Conservation (phyloP, 2,797 vertebrate species). For the Pitangus sulphuratus region DNA sequence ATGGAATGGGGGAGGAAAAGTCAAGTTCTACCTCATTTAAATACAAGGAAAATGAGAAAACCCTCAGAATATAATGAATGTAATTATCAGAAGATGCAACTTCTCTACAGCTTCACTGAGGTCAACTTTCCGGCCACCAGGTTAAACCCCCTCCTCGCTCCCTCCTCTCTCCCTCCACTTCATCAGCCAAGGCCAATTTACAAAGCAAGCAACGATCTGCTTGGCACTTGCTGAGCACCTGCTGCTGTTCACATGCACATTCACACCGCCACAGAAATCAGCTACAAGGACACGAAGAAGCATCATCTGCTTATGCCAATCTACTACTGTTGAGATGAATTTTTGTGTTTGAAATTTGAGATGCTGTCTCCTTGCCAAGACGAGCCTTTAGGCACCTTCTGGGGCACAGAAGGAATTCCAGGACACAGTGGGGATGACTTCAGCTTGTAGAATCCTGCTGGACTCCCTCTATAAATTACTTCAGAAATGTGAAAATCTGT, state of each 20-base stretch:
- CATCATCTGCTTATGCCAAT: neutral
- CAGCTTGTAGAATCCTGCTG: neutral
- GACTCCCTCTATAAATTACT: accelerated
- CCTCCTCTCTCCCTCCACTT: neutral
- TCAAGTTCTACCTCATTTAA: constrained; percentile 1
- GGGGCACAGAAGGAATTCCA: neutral
- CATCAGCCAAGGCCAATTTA: neutral
- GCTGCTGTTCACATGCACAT: neutral
- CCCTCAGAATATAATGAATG: neutral
- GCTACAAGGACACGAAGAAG: neutral
- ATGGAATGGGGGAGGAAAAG: neutral
- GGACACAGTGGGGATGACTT: neutral
- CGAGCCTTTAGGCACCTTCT: neutral
- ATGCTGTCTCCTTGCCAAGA: neutral
- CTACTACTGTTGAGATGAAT: neutral
- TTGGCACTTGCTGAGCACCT: neutral
- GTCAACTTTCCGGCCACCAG: neutral
- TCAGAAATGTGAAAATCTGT: neutral
- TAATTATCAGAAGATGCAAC: neutral
- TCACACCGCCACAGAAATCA: neutral
- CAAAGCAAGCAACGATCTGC: neutral
- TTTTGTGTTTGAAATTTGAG: neutral
- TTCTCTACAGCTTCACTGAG: neutral
- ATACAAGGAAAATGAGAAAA: constrained; percentile 11
- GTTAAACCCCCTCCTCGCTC: neutral